These are phyloP conservation scores for Heterodera carotae DNA, from an alignment of 1,140 invertebrate species.

Conservation along the genomic window DNA sequence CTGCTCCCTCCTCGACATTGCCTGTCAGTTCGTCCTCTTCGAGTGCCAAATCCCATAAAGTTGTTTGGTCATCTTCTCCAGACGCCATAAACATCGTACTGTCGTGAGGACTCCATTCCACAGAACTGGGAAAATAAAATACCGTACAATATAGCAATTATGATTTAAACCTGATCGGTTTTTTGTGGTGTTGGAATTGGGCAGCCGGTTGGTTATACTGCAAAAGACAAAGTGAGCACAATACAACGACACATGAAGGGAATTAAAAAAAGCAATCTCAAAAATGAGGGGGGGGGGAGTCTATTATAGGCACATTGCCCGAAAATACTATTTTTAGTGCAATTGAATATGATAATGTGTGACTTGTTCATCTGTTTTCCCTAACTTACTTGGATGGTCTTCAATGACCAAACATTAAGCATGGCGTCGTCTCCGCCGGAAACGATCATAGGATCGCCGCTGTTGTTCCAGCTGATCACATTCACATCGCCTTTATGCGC, in stretches of 20 bases:
- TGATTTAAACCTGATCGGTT: conserved; percentile 77
- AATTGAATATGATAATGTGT: neutral
- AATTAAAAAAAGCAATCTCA: conserved; percentile 6
- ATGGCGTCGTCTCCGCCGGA: conserved; percentile 93
- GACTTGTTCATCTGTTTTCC: neutral
- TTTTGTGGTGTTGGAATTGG: conserved; percentile 87
- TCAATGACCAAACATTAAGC: conserved; percentile 91
- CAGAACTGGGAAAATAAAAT: conserved; percentile 72
- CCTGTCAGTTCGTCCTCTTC: conserved; percentile 69
- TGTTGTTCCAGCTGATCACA: conserved; percentile 94
- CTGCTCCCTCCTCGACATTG: conserved; percentile 2
- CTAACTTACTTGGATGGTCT: conserved; percentile 76
- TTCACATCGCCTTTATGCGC: conserved; percentile 92
- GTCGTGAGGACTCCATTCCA: conserved; percentile 94
- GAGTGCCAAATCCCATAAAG: conserved; percentile 91
- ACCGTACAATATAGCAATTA: neutral
- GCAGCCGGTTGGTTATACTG: conserved; percentile 76
- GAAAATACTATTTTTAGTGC: neutral
- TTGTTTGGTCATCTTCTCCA: conserved; percentile 92
- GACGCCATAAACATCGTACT: conserved; percentile 87
- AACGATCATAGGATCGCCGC: conserved; percentile 83
- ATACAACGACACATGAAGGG: too few species aligned
- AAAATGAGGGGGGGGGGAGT: too few species aligned
- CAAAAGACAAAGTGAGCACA: neutral
- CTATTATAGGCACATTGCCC: too few species aligned